Evolutionary conservation across 2,888 invertebrate genomes (phyloP), one percentile per base, ranked within the genome.

Genomic region (Chaetogeoica ovagalla): DNA sequence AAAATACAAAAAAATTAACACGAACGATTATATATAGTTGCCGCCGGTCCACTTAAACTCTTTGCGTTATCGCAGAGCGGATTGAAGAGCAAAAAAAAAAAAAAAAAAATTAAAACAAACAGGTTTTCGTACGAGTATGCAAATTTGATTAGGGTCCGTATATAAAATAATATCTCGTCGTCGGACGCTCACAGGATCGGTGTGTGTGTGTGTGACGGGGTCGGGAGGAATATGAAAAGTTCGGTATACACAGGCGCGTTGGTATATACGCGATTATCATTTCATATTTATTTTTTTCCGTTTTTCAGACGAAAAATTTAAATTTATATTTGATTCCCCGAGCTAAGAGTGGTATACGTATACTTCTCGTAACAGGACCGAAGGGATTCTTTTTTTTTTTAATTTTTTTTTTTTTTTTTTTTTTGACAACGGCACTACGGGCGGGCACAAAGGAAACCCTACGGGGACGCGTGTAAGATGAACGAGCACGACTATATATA

Each of bases 401-500:
- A 62, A 63, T 73, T 65, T 74, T 65, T 9, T 43, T 43, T 43
- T 66, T 74, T 74, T 57, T 66, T 66, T 37, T 63, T 65, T 74
- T 73, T 74, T 74, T 57, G 23, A 75, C 57, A 60, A 52, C 79
- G 39, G 70, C 69, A 19, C 70, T 1, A 77, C 60, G 9, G 71
- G 70, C 60, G 9, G 71, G 70, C 71, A 79, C 79, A 79, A 79
- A 70, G 79, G 79, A 79, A 79, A 79, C 65, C 70, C 79, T 71
- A 71, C 70, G 71, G 79, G 79, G 71, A 79, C 79, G 79, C 23
- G 79, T 71, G 70, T 79, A 79, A 79, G 79, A 79, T 79, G 79
- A 79, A 79, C 79, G 79, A 79, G 23, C 57, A 23, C 59, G 23
- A 9, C 60, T 11, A 8, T n/a, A n/a, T n/a, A n/a, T n/a, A n/a